Evolutionary conservation across 1,140 invertebrate species (phyloP).

Genomic region (Portunus trituberculatus): DNA sequence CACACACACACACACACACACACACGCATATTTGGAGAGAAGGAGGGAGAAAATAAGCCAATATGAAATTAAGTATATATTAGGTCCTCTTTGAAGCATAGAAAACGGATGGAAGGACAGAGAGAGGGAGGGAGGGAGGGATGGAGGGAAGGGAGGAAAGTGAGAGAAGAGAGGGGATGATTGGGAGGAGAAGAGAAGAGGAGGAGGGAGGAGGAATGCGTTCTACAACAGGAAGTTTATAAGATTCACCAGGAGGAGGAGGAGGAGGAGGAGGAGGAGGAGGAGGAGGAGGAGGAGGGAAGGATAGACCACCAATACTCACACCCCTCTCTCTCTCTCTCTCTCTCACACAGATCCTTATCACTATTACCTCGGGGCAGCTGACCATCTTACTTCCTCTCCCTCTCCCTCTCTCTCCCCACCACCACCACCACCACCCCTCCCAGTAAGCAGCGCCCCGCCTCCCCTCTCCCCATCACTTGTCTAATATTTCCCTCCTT

Average conservation of each 20-base stretch:
- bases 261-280: not conserved
- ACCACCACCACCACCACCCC: not conserved
- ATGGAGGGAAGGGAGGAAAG: not conserved
- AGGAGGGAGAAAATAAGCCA: too few species aligned
- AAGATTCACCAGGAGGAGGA: not conserved
- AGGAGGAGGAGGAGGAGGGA: not conserved
- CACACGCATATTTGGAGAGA: not conserved
- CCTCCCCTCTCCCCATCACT: not conserved
- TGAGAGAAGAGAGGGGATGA: not conserved
- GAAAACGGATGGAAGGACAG: not conserved
- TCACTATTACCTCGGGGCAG: too few species aligned
- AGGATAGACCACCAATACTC: not conserved
- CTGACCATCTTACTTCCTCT: too few species aligned
- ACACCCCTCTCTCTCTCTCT: not conserved
- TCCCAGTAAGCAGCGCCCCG: not conserved
- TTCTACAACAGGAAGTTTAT: not conserved
- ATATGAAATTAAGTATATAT: too few species aligned
- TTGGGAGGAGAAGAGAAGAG: not conserved
- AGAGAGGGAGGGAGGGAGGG: not conserved
- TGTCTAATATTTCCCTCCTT: conserved; percentile 53
- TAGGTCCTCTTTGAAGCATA: too few species aligned
- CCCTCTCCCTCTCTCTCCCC: conserved; percentile 24
- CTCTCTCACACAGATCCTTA: not conserved
- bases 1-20: not conserved
- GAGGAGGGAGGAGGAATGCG: not conserved